Base-by-base conservation (phyloP, 2,888 invertebrate species). In the Biston betularia region DNA sequence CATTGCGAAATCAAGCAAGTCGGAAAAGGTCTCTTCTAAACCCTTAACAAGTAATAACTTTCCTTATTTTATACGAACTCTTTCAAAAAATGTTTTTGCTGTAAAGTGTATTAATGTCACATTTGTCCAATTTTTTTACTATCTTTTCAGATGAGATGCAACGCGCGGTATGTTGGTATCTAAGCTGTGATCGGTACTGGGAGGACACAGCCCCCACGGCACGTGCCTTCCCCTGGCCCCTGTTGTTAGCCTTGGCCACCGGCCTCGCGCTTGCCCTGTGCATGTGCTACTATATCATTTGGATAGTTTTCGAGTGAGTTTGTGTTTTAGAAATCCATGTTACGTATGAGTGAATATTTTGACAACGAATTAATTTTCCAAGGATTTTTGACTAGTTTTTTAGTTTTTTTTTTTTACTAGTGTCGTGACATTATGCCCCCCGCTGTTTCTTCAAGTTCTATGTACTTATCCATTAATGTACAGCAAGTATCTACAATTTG, bases 181-280 rank as follows among this genome's bases (percentile, higher is more conserved):
- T 98, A 81, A 97, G 97, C 73, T 98, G 98, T 84, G 98, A 98
- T 85, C 96, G 97, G 71, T 98, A 98, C 89, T 98, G 98, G 98
- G 97, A 98, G 88, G 97, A 97, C 87, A 95, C 95, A 70, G 96
- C 96, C 71, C 95, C 95, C 11, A 95, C 96, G 73, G 95, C 96
- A 57, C 95, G 97, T 76, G 96, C 96, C 72, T 97, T 97, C 84
- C 97, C 97, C 38, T 97, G 97, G 97, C 97, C 97, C 56, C 94
- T 95, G 46, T 91, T 95, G 61, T 95, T 97, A 76, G 96, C 97
- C 71, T 95, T 97, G 54, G 96, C 97, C 71, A 96, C 97, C 81
- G 96, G 98, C 58, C 94, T 98, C 52, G 96, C 97, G 50, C 94
- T 97, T 59, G 97, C 97, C 53, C 95, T 98, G 72, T 97, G 97